Evolutionary conservation across 2,797 vertebrate species (phyloP), one percentile per base, ranked within the genome.

Genomic region (Nothura maculosa): DNA sequence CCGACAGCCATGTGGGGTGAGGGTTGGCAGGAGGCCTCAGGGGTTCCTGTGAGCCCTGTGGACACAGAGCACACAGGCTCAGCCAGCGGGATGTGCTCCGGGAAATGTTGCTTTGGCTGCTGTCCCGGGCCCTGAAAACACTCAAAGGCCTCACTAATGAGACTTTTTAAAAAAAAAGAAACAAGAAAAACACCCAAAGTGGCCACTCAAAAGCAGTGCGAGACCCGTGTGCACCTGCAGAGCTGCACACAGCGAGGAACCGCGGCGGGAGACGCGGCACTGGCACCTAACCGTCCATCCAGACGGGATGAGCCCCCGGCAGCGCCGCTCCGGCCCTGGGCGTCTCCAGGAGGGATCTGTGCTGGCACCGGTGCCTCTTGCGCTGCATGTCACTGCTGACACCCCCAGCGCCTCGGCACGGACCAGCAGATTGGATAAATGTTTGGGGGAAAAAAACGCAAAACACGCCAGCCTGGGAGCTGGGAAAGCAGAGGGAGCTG

Each of bases 191-290:
- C 22, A 48, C 22, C 47, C 47, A 48, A 6, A 11, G 24, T 21
- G 47, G 24, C 19, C 47, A 24, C 47, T 12, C 12, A 22, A 48
- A 48, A 48, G 21, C 47, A 48, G 47, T 10, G 52, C 28, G 28
- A 10, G 52, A 30, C 9, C 57, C n/a, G 28, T 0, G 3, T 42
- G 18, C 12, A 5, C 40, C 36, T 7, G 0, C 5, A 45, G 4
- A 12, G n/a, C 48, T 3, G 40, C 40, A 40, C 12, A 25, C 16
- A 61, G 55, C 0, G 0, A 34, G 45, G 24, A 66, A 45, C 40
- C 1, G 0, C 0, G 2, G 27, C 5, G 43, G 67, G 52, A 24
- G 40, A 34, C 6, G 0, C 40, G 2, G 0, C 16, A 17, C 0
- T 10, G 43, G 63, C 28, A 20, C 6, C 6, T 3, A 43, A 34